Evolutionary conservation across 2,797 vertebrate genomes (phyloP).

Genomic region (Myoxocephalus aenaeus): DNA sequence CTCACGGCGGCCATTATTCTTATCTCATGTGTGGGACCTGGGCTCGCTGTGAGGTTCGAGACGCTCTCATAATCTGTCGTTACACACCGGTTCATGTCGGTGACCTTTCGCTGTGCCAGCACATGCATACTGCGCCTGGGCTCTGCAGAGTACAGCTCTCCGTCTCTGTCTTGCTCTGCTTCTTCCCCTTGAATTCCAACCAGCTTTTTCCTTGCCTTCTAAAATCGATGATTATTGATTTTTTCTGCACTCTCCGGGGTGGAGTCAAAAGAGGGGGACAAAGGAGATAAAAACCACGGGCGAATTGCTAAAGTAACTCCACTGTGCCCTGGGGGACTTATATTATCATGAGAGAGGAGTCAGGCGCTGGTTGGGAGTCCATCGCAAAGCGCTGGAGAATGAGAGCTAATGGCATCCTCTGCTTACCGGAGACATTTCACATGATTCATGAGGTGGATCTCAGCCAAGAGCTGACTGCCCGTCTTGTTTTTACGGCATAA

Average conservation of each 20-base stretch:
- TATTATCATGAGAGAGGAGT: constrained; percentile 61
- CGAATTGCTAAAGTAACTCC: constrained; percentile 78
- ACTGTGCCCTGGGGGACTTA: constrained; percentile 59
- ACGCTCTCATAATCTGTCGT: constrained; percentile 71
- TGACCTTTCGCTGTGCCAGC: constrained; percentile 81
- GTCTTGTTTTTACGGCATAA: constrained; percentile 25
- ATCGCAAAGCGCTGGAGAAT: constrained; percentile 44
- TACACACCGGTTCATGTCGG: constrained; percentile 73
- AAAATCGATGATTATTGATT: constrained; percentile 86
- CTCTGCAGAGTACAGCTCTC: constrained; percentile 55
- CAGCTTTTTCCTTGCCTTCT: constrained; percentile 68
- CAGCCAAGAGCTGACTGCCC: constrained; percentile 6
- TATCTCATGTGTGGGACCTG: constrained; percentile 24
- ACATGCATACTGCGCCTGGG: constrained; percentile 74
- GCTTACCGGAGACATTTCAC: constrained; percentile 44
- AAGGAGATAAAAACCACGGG: constrained; percentile 83
- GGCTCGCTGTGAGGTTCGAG: constrained; percentile 30
- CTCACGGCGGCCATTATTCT: constrained; percentile 25
- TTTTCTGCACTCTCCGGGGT: constrained; percentile 75
- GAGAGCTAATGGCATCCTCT: constrained; percentile 46
- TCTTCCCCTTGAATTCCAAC: constrained; percentile 79
- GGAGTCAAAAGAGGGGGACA: constrained; percentile 79
- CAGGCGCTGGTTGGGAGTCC: constrained; percentile 38
- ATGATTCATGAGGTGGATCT: constrained; percentile 28
- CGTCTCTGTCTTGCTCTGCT: constrained; percentile 68